Percentiles rank a stretch among this genome's conserved stretches.
Conservation (phyloP, 2,888 invertebrate genomes). For the Octodonta nipae region DNA sequence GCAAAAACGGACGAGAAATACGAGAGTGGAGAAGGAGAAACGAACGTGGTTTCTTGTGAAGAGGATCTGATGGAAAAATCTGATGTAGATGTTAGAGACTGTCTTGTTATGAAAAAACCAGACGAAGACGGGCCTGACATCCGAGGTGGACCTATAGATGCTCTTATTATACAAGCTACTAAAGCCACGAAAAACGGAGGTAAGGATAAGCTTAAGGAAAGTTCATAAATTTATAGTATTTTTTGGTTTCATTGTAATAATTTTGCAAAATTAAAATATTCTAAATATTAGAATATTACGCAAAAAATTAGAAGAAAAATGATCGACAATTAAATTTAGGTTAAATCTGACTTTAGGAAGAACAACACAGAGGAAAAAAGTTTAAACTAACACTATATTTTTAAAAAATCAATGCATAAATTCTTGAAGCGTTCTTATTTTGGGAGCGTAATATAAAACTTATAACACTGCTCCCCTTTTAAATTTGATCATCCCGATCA, state of each 20-base stretch:
- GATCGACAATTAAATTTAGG: too few species aligned
- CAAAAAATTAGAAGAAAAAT: too few species aligned
- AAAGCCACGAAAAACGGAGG: slow-evolving; percentile 75
- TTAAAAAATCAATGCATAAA: too few species aligned
- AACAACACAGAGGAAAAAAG: too few species aligned
- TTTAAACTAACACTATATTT: too few species aligned
- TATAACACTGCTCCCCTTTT: too few species aligned
- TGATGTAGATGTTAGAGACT: slow-evolving; percentile 66
- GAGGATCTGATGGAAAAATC: slow-evolving; percentile 63
- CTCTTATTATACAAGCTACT: slow-evolving; percentile 89
- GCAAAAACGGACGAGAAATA: slow-evolving; percentile 2
- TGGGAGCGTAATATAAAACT: too few species aligned
- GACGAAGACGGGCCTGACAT: slow-evolving; percentile 83
- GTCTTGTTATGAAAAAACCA: slow-evolving; percentile 63
- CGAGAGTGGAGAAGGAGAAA: not conserved
- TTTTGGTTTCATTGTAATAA: not conserved
- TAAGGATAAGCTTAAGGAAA: slow-evolving; percentile 12
- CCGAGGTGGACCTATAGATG: slow-evolving; percentile 86
- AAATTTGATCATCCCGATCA: too few species aligned
- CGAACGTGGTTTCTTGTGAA: slow-evolving; percentile 14
- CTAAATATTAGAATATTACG: too few species aligned
- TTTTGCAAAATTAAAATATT: too few species aligned
- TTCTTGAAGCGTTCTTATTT: too few species aligned
- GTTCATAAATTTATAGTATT: slow-evolving; percentile 2
- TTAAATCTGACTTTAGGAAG: too few species aligned